Evolutionary conservation across 2,888 invertebrate species (phyloP).

Genomic region (Polyommatus iphigenia): DNA sequence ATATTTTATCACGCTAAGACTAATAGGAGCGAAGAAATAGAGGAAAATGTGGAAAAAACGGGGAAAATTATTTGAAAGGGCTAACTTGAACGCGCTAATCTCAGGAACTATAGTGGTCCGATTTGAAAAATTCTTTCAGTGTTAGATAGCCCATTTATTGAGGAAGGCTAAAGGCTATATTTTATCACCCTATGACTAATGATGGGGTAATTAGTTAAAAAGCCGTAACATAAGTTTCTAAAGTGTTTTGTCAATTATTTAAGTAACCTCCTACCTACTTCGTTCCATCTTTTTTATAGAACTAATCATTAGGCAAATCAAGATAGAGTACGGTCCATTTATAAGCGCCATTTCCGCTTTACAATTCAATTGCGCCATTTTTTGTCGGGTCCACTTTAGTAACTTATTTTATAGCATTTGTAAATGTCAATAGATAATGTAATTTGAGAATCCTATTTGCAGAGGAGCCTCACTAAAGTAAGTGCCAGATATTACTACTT

Average conservation of each 20-base stretch:
- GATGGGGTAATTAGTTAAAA: too few relatives aligned
- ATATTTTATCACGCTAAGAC: too few relatives aligned
- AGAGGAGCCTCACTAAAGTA: not conserved
- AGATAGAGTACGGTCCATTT: not conserved
- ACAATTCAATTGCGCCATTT: not conserved
- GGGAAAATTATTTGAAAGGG: too few relatives aligned
- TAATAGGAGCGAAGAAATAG: too few relatives aligned
- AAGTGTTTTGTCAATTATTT: not conserved
- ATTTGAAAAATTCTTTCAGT: too few relatives aligned
- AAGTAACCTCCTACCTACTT: not conserved
- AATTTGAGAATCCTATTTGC: not conserved
- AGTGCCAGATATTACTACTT: not conserved
- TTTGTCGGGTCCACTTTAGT: not conserved
- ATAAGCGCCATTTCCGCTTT: constrained; percentile 7
- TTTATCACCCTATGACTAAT: too few relatives aligned
- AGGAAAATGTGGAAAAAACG: too few relatives aligned
- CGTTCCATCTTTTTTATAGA: not conserved
- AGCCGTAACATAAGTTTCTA: too few relatives aligned
- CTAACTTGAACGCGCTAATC: too few relatives aligned
- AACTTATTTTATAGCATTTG: constrained; percentile 3
- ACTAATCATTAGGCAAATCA: constrained; percentile 2
- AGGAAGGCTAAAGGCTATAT: too few relatives aligned
- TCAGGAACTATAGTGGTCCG: too few relatives aligned
- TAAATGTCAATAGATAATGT: not conserved
- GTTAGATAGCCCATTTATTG: too few relatives aligned